Evolutionary conservation across 2,888 invertebrate species (phyloP), one percentile per base, ranked within the genome.

Genomic region (Limenitis arthemis): DNA sequence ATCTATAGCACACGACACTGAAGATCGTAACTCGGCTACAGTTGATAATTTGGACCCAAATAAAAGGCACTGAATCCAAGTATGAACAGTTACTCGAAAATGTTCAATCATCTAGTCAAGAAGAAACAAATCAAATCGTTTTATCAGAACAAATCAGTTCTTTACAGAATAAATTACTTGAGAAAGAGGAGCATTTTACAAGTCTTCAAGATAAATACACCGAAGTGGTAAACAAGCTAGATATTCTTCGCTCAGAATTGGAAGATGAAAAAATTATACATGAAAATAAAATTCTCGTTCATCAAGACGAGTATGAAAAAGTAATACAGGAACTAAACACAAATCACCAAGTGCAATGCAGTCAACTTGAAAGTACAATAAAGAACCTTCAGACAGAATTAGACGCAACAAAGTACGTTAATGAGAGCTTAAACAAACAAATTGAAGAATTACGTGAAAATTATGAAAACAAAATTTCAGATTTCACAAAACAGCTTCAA

Each of bases 1-100:
- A 66, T 91, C 91, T 31, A 91, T 87, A 52, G 89, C 84, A 54
- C 82, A 77, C 38, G 89, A 76, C 38, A 87, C 68, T 6, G 85
- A 81, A 7, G 80, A 79, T 29, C 82, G 79, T 50, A 87, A 66
- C 61, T 87, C 87, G 11, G 86, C 72, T 12, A 86, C 80, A 36
- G 77, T 80, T 29, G 85, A 84, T 8, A 87, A 61, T 49, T n/a
- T n/a, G n/a, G n/a, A n/a, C n/a, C n/a, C n/a, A n/a, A n/a, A 72
- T 91, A 32, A 75, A 66, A 60, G 78, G 81, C 58, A 71, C 86
- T 41, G 88, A 88, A 65, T 74, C 69, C 3, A 86, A 84, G 65
- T 86, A 85, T 64, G 86, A 86, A 56, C 79, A 81, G 56, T 69
- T 86, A 58, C 66, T 86, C 32, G 84, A 85, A 60, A 80, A 70